Percentiles rank a stretch among this genome's conserved stretches.
phyloP scores from a whole-genome alignment of 2,888 invertebrate genomes.

The Megaustenia siamemsis region DNA sequence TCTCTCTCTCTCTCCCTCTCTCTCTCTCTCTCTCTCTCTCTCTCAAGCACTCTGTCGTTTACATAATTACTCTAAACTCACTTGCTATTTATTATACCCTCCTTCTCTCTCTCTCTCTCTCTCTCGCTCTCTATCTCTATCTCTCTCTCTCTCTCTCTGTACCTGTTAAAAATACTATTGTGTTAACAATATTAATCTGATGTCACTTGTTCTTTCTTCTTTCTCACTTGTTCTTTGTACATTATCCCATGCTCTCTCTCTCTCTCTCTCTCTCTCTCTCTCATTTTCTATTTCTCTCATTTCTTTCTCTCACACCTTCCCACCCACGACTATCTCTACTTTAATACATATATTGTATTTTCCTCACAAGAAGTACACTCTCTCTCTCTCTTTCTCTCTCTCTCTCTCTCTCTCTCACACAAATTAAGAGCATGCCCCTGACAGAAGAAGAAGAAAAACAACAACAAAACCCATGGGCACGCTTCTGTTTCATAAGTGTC shows the following conservation, averaged over 20 bases:
- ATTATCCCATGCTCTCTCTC: no score
- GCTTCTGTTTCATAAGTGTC: no score
- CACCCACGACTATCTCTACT: background rate
- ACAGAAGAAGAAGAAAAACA: no score
- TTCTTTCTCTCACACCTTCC: background rate
- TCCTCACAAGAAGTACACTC: background rate
- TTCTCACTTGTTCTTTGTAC: no score
- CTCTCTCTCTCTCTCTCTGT: conserved; percentile 4
- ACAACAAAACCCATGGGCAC: no score
- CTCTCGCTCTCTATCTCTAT: background rate
- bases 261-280: background rate
- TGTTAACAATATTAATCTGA: no score
- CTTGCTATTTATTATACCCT: background rate
- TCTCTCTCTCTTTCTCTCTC: conserved; percentile 5
- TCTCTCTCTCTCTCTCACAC: background rate
- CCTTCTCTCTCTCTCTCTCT: background rate
- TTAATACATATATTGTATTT: no score
- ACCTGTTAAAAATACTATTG: background rate
- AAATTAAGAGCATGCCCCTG: no score
- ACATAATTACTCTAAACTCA: no score
- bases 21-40: background rate
- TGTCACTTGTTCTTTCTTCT: no score
- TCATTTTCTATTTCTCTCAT: background rate
- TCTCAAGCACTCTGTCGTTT: background rate
- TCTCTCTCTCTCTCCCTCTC: conserved; percentile 1